Percentiles rank a stretch among this genome's conserved stretches.
These are phyloP conservation scores for Cephus rjabovi DNA, from an alignment of 2,888 invertebrate species.

Conservation along the genomic window DNA sequence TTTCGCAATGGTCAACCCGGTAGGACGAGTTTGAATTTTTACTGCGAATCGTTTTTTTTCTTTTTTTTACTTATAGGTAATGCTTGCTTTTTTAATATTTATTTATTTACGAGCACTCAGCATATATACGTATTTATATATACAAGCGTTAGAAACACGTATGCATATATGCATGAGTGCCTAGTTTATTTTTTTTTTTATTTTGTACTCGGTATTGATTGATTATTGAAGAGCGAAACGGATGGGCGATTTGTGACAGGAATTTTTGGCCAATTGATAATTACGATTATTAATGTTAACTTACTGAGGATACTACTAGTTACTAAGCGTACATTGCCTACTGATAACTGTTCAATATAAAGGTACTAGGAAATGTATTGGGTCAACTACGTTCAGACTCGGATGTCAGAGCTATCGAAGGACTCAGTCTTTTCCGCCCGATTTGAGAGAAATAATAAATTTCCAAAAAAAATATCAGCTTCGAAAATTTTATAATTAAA, in stretches of 20 bases:
- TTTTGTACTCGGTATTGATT: background rate
- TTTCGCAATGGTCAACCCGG: background rate
- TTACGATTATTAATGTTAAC: background rate
- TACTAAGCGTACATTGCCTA: background rate
- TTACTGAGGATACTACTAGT: background rate
- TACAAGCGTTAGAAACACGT: background rate
- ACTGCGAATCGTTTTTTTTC: slow-evolving; percentile 14
- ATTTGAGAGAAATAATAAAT: background rate
- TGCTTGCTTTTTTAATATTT: slow-evolving; percentile 33
- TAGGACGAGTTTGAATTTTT: background rate
- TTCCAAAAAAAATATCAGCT: background rate
- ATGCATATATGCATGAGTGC: too few relatives aligned
- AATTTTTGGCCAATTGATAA: background rate
- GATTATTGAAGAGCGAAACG: background rate
- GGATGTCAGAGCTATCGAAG: background rate
- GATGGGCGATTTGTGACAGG: background rate
- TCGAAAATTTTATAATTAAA: background rate
- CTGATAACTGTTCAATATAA: background rate
- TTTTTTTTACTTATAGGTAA: slow-evolving; percentile 41
- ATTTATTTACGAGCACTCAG: background rate
- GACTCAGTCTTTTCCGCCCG: background rate
- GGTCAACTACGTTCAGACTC: background rate
- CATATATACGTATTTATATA: slow-evolving; percentile 6
- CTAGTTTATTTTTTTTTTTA: background rate
- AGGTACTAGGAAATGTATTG: background rate